These are phyloP conservation scores for Temnothorax longispinosus DNA, from an alignment of 1,140 invertebrate species.

Conservation along the genomic window DNA sequence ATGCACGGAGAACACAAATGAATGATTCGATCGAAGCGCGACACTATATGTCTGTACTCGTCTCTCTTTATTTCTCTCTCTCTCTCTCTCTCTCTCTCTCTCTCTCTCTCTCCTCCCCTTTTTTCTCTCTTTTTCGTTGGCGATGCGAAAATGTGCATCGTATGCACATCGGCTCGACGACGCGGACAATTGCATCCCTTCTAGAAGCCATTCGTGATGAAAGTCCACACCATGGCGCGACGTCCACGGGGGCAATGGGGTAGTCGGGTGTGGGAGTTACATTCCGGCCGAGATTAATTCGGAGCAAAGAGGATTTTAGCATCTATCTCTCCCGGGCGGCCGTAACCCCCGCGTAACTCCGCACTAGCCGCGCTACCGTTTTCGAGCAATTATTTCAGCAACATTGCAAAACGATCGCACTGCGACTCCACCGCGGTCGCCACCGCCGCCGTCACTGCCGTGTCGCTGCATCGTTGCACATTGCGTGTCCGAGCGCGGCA, in stretches of 20 bases:
- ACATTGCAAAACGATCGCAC: conserved; percentile 81
- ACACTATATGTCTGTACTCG: background rate
- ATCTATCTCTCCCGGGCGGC: conserved; percentile 78
- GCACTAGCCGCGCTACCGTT: conserved; percentile 68
- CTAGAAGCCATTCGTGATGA: conserved; percentile 75
- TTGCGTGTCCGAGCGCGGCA: conserved; percentile 31
- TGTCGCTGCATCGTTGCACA: conserved; percentile 46
- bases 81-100: background rate
- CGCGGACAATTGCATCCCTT: conserved; percentile 75
- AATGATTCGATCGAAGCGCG: conserved; percentile 46
- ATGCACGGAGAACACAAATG: conserved; percentile 33
- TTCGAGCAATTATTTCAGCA: conserved; percentile 80
- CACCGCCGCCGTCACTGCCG: background rate
- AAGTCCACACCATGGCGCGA: conserved; percentile 67
- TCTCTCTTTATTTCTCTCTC: background rate
- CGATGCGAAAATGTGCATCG: conserved; percentile 52
- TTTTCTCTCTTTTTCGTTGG: background rate
- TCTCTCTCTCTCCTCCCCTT: background rate
- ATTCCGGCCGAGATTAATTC: conserved; percentile 84
- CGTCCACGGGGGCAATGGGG: conserved; percentile 74
- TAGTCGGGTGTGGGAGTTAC: conserved; percentile 77
- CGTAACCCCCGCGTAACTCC: conserved; percentile 52
- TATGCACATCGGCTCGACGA: conserved; percentile 67
- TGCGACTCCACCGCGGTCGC: background rate
- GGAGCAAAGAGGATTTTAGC: conserved; percentile 83